Conservation (phyloP, 2,113 vertebrate genomes). For the Sphaerodactylus townsendi region DNA sequence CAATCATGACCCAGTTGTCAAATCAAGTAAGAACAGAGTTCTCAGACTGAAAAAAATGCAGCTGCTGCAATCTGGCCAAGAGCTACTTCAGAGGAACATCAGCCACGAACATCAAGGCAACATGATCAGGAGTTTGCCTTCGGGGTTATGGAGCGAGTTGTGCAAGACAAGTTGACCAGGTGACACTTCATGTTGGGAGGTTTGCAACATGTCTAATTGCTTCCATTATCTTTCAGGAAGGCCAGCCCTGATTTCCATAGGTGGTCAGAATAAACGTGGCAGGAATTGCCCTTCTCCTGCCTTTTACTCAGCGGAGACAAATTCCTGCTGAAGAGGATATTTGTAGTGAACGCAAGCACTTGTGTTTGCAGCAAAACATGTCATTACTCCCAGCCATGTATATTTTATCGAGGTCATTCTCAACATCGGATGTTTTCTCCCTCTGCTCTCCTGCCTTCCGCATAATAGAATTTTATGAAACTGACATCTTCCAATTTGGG, state of each 20-base stretch:
- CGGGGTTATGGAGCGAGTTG: too few relatives aligned
- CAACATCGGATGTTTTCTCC: not conserved
- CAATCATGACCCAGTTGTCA: too few relatives aligned
- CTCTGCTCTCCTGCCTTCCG: not conserved
- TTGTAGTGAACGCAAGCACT: not conserved
- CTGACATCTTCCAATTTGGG: not conserved
- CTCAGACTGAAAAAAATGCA: too few relatives aligned
- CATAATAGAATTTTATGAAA: not conserved
- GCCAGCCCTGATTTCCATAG: not conserved
- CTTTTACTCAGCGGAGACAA: not conserved
- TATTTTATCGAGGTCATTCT: not conserved
- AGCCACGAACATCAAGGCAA: too few relatives aligned
- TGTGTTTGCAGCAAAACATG: constrained; percentile 3
- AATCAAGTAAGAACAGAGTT: too few relatives aligned
- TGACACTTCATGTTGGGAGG: too few relatives aligned
- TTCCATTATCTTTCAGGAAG: not conserved
- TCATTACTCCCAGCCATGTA: not conserved
- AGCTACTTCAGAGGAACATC: too few relatives aligned
- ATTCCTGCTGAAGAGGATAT: not conserved
- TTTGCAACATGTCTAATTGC: not conserved
- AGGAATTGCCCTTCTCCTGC: not conserved
- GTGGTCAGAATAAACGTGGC: not conserved
- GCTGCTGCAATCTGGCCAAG: too few relatives aligned
- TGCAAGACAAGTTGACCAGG: too few relatives aligned
- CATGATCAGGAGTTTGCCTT: too few relatives aligned